Conservation (phyloP, 2,113 vertebrate genomes). For the Phycodurus eques region DNA sequence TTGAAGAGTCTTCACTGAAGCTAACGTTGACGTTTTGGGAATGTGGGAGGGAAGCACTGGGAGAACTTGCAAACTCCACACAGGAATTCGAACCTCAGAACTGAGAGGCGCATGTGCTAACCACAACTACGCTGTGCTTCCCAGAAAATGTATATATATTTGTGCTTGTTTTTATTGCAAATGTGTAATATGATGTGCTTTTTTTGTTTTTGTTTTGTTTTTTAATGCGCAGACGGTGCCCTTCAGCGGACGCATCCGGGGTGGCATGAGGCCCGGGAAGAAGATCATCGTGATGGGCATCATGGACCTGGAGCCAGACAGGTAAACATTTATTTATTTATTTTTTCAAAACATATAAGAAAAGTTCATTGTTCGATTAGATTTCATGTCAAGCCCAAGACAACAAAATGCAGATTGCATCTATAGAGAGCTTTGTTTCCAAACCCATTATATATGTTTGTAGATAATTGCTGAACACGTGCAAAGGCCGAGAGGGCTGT, state of each 20-base stretch:
- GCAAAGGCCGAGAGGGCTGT: not conserved
- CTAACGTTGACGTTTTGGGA: too few relatives aligned
- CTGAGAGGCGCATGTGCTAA: too few relatives aligned
- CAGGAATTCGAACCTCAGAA: too few relatives aligned
- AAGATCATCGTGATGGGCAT: conserved; percentile 98
- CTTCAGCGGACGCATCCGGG: conserved; percentile 93
- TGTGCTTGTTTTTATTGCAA: not conserved
- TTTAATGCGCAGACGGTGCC: conserved; percentile 84
- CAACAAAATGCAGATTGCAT: too few relatives aligned
- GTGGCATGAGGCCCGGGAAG: conserved; percentile 96
- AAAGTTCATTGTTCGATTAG: not conserved
- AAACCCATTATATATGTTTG: too few relatives aligned
- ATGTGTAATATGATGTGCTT: not conserved
- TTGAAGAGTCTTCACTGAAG: not conserved
- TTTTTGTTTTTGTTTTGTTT: conserved; percentile 6
- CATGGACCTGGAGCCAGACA: conserved; percentile 90
- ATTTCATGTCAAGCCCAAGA: too few relatives aligned
- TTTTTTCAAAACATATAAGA: not conserved
- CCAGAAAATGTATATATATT: too few relatives aligned
- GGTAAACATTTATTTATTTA: conserved; percentile 64
- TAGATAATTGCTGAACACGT: too few relatives aligned
- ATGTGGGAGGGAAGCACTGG: too few relatives aligned
- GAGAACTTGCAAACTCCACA: too few relatives aligned
- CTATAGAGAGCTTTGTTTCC: too few relatives aligned
- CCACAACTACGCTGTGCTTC: too few relatives aligned